These are phyloP conservation scores for Pseudochirops corinnae DNA, from an alignment of 2,797 vertebrate genomes.

Conservation along the genomic window DNA sequence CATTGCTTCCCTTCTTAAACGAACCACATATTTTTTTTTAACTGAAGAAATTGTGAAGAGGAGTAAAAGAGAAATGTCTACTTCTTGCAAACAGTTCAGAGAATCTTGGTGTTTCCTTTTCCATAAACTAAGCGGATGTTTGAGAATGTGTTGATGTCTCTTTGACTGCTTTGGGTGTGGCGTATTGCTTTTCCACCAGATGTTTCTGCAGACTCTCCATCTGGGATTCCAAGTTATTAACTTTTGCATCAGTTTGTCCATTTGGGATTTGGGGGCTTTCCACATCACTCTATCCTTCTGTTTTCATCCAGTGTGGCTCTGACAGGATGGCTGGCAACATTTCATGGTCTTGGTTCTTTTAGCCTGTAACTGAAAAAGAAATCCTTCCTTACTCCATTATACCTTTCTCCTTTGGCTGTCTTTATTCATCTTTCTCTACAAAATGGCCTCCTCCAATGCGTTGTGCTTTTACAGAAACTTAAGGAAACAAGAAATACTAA, in stretches of 20 bases:
- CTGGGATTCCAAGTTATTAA: conserved; percentile 7
- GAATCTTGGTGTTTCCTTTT: conserved; percentile 35
- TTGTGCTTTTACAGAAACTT: not conserved
- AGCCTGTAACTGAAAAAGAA: not conserved
- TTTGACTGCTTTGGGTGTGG: conserved; percentile 16
- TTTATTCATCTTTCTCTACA: conserved; percentile 50
- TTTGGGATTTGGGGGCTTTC: conserved; percentile 14
- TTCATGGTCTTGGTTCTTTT: not conserved
- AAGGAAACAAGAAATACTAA: not conserved
- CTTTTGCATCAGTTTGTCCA: conserved; percentile 30
- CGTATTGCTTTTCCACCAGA: conserved; percentile 49
- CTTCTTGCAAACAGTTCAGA: conserved; percentile 53
- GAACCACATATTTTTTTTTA: conserved; percentile 55
- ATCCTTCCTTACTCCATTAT: not conserved
- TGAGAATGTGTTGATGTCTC: conserved; percentile 45
- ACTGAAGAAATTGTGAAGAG: conserved; percentile 58
- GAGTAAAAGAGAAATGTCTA: conserved; percentile 36
- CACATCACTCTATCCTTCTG: conserved; percentile 6
- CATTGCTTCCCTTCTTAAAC: conserved; percentile 47
- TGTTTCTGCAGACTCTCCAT: conserved; percentile 9
- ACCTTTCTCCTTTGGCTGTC: not conserved
- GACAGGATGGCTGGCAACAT: not conserved
- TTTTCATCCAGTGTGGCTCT: not conserved
- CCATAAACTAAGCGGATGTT: conserved; percentile 38
- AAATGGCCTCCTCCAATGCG: not conserved